Conservation (phyloP, 2,888 invertebrate genomes). For the Eupithecia tripunctaria region DNA sequence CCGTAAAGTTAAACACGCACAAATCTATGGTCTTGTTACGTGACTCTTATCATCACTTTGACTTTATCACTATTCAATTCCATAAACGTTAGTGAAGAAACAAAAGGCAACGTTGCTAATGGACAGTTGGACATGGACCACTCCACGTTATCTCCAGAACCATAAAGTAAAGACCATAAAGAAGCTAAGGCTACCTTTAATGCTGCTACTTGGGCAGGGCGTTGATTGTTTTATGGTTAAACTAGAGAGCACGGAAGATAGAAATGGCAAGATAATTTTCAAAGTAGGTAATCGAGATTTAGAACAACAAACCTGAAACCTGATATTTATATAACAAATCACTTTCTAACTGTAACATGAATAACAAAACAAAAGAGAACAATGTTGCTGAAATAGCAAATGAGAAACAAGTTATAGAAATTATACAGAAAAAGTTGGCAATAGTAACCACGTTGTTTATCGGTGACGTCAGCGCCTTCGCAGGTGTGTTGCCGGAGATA, state of each 20-base stretch:
- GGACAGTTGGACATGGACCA: constrained; percentile 69
- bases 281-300: background rate
- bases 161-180: constrained; percentile 64
- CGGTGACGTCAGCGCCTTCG: constrained; percentile 59
- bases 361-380: background rate
- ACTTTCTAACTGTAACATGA: constrained; percentile 9
- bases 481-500: constrained; percentile 61
- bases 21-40: constrained; percentile 3
- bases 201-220: constrained; percentile 67
- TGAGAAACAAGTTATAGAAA: constrained; percentile 7
- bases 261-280: background rate
- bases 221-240: constrained; percentile 46
- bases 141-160: constrained; percentile 67
- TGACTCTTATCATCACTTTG: constrained; percentile 19
- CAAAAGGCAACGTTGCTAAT: constrained; percentile 75
- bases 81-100: constrained; percentile 51
- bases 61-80: constrained; percentile 27
- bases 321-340: background rate
- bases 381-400: background rate
- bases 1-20: constrained; percentile 18
- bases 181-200: constrained; percentile 73
- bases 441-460: constrained; percentile 51
- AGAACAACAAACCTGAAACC: constrained; percentile 3
- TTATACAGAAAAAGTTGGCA: constrained; percentile 28
- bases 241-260: constrained; percentile 17